A percentile compares a stretch with the other conserved stretches of the same genome.
Conservation (phyloP, 2,888 invertebrate genomes). For the Leptinotarsa haldemani region DNA sequence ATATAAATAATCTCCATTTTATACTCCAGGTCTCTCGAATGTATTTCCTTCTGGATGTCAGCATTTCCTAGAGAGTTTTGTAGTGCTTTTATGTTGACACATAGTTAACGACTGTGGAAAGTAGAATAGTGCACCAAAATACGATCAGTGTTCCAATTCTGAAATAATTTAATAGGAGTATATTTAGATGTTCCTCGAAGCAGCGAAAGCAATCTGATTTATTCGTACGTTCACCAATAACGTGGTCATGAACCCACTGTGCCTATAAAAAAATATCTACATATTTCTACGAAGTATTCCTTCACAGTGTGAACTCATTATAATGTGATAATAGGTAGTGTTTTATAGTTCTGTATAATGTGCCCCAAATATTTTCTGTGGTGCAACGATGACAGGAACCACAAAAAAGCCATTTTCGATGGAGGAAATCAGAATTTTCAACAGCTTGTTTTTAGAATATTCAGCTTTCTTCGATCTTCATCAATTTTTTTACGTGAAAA, state of each 20-base stretch:
- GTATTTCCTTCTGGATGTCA: conserved; percentile 1
- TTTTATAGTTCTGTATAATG: too few relatives aligned
- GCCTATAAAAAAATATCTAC: background rate
- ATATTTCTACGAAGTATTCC: background rate
- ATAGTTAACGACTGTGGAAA: conserved; percentile 7
- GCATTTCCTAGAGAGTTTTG: background rate
- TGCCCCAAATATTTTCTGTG: too few relatives aligned
- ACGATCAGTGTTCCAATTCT: conserved; percentile 16
- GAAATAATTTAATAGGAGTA: conserved; percentile 15
- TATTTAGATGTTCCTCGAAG: background rate
- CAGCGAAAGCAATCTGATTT: conserved; percentile 10
- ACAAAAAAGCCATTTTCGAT: too few relatives aligned
- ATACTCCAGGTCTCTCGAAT: background rate
- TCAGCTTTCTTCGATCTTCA: too few relatives aligned
- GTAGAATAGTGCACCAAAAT: conserved; percentile 14
- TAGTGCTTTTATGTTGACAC: conserved; percentile 11
- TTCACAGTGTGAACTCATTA: background rate
- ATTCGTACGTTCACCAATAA: background rate
- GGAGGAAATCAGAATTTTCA: too few relatives aligned
- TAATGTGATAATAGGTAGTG: background rate
- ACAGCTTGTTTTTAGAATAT: too few relatives aligned
- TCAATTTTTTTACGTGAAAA: too few relatives aligned
- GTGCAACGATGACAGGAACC: too few relatives aligned
- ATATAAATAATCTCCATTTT: conserved; percentile 1
- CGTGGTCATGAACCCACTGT: background rate